Evolutionary conservation across 2,113 vertebrate genomes (phyloP).

Genomic region (Rynchops niger): DNA sequence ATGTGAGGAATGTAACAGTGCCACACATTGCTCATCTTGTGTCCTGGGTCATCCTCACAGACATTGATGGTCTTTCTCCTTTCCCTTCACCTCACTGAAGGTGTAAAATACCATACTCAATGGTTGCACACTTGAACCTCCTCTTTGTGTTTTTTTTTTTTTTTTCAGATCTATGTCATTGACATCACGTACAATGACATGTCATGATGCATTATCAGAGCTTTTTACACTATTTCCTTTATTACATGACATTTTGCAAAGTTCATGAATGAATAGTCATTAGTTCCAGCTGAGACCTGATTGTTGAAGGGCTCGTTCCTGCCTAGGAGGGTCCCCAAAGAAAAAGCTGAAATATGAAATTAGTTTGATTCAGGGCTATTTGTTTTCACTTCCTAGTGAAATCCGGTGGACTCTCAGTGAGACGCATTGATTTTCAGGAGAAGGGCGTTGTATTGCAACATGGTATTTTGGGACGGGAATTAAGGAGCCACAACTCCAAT

Average conservation of each 20-base stretch:
- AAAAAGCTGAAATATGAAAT: neutral
- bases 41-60: neutral
- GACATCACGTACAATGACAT: neutral
- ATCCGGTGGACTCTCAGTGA: neutral
- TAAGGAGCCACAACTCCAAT: neutral
- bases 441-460: neutral
- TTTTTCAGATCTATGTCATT: neutral
- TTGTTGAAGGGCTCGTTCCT: neutral
- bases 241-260: neutral
- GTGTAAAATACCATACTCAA: neutral
- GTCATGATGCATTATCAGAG: neutral
- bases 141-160: neutral
- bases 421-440: fast-evolving
- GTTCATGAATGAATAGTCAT: neutral
- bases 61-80: neutral
- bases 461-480: neutral
- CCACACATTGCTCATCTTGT: neutral
- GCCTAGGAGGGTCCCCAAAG: neutral
- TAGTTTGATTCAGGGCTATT: neutral
- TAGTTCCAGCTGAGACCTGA: neutral
- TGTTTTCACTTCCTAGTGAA: neutral
- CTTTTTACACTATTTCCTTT: neutral
- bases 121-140: neutral
- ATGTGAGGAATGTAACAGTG: neutral
- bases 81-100: neutral